A percentile compares a stretch with the other conserved stretches of the same genome.
phyloP scores from a whole-genome alignment of 2,113 vertebrate genomes.

The Anas platyrhynchos region DNA sequence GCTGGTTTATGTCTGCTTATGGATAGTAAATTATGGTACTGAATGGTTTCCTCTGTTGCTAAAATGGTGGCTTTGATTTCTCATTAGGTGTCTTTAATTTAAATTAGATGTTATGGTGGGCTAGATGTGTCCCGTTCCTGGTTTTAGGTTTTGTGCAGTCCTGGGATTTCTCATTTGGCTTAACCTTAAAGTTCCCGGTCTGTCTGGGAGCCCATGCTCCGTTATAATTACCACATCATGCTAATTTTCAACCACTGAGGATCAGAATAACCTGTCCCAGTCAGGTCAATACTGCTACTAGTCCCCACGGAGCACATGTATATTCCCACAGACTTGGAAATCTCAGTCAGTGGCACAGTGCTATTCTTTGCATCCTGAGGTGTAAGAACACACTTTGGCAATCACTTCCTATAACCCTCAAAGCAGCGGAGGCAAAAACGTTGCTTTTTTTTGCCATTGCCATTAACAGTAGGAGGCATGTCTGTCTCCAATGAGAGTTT shows the following conservation, averaged over 20 bases:
- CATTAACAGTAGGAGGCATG: neutral
- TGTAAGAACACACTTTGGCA: neutral
- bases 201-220: rapidly evolving
- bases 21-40: neutral
- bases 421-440: neutral
- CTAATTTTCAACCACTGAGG: neutral
- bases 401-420: neutral
- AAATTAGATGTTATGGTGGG: neutral
- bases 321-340: neutral
- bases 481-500: neutral
- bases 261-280: neutral
- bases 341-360: neutral
- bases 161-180: neutral
- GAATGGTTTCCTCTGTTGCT: neutral
- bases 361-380: neutral
- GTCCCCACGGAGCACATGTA: neutral
- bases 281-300: neutral
- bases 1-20: neutral
- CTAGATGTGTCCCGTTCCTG: neutral
- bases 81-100: neutral
- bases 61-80: neutral
- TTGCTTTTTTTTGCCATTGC: neutral
- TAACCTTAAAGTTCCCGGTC: neutral
- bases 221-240: neutral
- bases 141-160: neutral